Percentiles rank a stretch among this genome's conserved stretches.
Evolutionary conservation across 2,797 vertebrate species (phyloP).

Genomic region (Chelonia mydas): DNA sequence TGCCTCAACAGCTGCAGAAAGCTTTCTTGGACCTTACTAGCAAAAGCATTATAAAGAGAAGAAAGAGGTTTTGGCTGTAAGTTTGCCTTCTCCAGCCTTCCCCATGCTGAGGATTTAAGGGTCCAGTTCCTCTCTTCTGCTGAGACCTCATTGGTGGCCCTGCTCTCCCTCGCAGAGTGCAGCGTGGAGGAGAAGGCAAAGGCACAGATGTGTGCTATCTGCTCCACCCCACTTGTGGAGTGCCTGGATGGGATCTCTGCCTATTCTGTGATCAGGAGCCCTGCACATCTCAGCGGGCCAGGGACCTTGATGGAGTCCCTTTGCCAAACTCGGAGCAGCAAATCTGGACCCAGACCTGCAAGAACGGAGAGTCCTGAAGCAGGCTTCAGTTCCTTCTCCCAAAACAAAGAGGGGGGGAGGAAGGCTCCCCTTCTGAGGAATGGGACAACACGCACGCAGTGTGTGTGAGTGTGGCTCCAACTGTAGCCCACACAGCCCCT

Average conservation of each 20-base stretch:
- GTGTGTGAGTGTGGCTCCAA: too few relatives aligned
- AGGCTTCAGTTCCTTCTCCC: not conserved
- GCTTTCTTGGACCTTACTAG: not conserved
- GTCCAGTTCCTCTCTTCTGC: not conserved
- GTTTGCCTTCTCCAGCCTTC: not conserved
- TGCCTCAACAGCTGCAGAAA: not conserved
- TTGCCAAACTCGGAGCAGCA: not conserved
- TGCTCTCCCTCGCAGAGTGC: not conserved
- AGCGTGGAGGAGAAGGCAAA: not conserved
- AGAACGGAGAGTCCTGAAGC: not conserved
- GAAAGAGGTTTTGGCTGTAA: not conserved
- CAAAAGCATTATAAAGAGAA: not conserved
- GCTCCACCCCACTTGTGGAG: not conserved
- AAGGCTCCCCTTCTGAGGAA: too few relatives aligned
- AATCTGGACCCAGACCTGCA: not conserved
- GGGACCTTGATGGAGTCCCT: not conserved
- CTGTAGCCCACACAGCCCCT: too few relatives aligned
- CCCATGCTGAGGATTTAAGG: not conserved
- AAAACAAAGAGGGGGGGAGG: too few relatives aligned
- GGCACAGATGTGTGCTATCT: not conserved
- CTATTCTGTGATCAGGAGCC: not conserved
- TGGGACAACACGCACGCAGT: too few relatives aligned
- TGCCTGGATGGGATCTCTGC: not conserved
- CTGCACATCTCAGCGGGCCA: not conserved
- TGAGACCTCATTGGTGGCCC: not conserved